Evolutionary conservation across 2,113 vertebrate genomes (phyloP), one percentile per base, ranked within the genome.

Genomic region (Erpornis zantholeuca): DNA sequence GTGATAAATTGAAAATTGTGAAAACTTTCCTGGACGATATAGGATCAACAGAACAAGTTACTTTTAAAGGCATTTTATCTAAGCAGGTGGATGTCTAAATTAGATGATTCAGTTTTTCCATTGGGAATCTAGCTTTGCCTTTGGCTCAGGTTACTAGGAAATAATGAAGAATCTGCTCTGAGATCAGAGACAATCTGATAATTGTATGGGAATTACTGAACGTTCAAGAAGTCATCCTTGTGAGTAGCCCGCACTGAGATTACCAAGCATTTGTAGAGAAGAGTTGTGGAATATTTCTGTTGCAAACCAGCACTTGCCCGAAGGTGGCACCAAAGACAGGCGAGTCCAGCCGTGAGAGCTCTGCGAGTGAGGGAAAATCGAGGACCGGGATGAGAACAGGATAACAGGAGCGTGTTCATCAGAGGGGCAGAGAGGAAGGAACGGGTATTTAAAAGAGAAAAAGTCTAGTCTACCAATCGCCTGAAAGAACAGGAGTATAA

Each of bases 241-340:
- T 49, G 73, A 49, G 71, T 69, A 91, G 38, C 36, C 15, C 22
- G 33, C n/a, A 1, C 2, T 8, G 80, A 23, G 28, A 14, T 40
- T 29, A 16, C 36, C 31, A 42, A 59, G 38, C 22, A 8, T 53
- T 64, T 64, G 1, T 6, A 2, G 3, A 1, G 3, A 2, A 3
- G 14, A 24, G 13, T 14, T 68, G 49, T 49, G 23, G 23, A n/a
- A 42, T 19, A 33, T 75, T 79, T 80, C 25, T 73, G 59, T 42
- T 40, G 44, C 49, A 35, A 84, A 90, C 7, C 60, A 19, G 24
- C 84, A 17, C 25, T 76, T 79, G 76, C 95, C 96, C 65, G 36
- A 92, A 98, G 97, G 42, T 97, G 97, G 95, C 97, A 95, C 91
- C 95, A 96, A 31, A 97, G 97, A 83, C 92, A 89, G 75, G 24